phyloP scores from a whole-genome alignment of 2,113 vertebrate genomes.

The Macrotis lagotis region DNA sequence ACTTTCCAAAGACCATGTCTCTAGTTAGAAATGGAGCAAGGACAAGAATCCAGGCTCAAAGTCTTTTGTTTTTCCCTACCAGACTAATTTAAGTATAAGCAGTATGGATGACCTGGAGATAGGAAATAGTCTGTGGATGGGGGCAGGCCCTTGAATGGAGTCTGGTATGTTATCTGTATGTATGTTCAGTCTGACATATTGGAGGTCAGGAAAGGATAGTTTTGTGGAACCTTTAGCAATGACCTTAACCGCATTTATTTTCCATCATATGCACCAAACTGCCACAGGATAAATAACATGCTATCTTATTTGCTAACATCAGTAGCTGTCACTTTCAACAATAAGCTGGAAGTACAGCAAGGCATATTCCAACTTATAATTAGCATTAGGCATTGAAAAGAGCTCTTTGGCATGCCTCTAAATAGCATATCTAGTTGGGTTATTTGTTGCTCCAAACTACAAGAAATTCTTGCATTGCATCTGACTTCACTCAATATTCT shows the following conservation, averaged over 20 bases:
- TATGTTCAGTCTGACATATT: not conserved
- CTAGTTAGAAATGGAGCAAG: not conserved
- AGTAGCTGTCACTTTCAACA: slow-evolving; percentile 65
- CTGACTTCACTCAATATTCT: not conserved
- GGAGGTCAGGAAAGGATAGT: not conserved
- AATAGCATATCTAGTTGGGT: slow-evolving; percentile 23
- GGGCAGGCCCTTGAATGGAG: not conserved
- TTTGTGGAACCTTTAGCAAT: slow-evolving; percentile 40
- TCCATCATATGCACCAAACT: slow-evolving; percentile 56
- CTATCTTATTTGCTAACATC: slow-evolving; percentile 72
- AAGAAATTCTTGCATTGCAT: not conserved
- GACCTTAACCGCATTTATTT: slow-evolving; percentile 61
- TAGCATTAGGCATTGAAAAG: slow-evolving; percentile 72
- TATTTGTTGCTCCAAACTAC: not conserved
- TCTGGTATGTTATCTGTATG: not conserved
- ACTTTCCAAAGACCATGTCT: not conserved
- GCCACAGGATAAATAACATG: slow-evolving; percentile 42
- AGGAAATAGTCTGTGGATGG: not conserved
- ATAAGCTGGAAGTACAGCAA: slow-evolving; percentile 61
- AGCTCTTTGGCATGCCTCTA: slow-evolving; percentile 48
- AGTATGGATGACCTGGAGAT: not conserved
- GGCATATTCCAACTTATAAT: slow-evolving; percentile 56
- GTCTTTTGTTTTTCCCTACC: not conserved
- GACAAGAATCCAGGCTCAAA: not conserved
- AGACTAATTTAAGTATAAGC: not conserved